These are phyloP conservation scores for Cyanoramphus novaezelandiae DNA, from an alignment of 2,113 vertebrate species.

Conservation along the genomic window DNA sequence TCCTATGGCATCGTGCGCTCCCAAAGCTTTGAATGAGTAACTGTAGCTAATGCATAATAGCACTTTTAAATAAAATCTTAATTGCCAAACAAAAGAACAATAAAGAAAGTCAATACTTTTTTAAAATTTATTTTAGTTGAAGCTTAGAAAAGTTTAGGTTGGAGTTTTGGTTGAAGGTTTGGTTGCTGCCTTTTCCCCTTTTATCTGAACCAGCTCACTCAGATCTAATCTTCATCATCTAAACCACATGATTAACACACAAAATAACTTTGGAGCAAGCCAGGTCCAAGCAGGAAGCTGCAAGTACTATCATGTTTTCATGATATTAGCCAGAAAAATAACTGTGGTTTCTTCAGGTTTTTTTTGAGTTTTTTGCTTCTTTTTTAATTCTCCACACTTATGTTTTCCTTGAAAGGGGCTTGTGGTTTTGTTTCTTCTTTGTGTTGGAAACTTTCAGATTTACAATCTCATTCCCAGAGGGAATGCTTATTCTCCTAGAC, in stretches of 20 bases:
- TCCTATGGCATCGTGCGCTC: neutral
- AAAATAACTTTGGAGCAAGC: conserved; percentile 67
- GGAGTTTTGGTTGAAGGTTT: conserved; percentile 28
- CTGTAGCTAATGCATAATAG: conserved; percentile 29
- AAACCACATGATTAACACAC: conserved; percentile 74
- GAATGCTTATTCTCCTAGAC: neutral
- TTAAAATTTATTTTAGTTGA: neutral
- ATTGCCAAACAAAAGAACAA: conserved; percentile 61
- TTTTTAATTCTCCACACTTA: neutral
- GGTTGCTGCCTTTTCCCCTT: conserved; percentile 40
- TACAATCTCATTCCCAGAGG: neutral
- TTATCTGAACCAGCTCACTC: conserved; percentile 65
- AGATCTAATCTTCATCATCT: conserved; percentile 69
- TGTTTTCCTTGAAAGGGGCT: conserved; percentile 48
- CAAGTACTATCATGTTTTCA: conserved; percentile 66
- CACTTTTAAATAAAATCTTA: conserved; percentile 19
- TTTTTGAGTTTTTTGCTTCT: neutral
- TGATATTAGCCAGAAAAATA: conserved; percentile 62
- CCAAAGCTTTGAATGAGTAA: conserved; percentile 1
- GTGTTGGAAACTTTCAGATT: neutral
- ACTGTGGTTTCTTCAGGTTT: conserved; percentile 58
- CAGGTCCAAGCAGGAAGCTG: conserved; percentile 69
- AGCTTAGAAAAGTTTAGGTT: conserved; percentile 29
- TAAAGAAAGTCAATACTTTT: neutral
- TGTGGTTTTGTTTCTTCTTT: neutral